A percentile compares a stretch with the other conserved stretches of the same genome.
Conservation (phyloP, 2,797 vertebrate species). For the Adrianichthys oophorus region DNA sequence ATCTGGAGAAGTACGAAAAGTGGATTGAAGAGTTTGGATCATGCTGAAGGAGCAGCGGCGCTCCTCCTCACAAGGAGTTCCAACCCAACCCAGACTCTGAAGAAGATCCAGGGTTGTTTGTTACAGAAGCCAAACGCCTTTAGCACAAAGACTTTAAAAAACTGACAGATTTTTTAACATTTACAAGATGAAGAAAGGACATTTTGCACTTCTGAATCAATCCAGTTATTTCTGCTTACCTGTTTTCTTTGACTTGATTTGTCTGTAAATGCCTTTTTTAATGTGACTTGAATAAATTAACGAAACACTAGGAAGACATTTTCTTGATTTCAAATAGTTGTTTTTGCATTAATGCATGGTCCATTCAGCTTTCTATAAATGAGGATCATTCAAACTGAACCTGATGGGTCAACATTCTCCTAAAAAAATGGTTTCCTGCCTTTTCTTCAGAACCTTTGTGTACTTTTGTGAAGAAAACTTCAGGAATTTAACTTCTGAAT, state of each 20-base stretch:
- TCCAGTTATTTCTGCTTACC: neutral
- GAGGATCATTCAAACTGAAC: neutral
- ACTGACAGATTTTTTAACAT: too few species aligned
- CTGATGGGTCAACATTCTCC: too few species aligned
- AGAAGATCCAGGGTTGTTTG: too few species aligned
- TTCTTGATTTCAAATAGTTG: slow-evolving; percentile 35
- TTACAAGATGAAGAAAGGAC: too few species aligned
- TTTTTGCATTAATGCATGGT: too few species aligned
- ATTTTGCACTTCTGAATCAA: neutral
- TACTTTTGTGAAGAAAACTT: too few species aligned
- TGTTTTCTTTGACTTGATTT: slow-evolving; percentile 31
- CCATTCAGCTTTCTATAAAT: neutral
- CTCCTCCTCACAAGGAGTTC: neutral
- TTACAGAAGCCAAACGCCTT: too few species aligned
- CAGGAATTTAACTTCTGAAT: too few species aligned
- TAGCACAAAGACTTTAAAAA: too few species aligned
- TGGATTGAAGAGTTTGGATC: slow-evolving; percentile 99
- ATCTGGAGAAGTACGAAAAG: slow-evolving; percentile 96
- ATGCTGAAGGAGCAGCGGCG: slow-evolving; percentile 74
- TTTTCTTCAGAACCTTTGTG: too few species aligned
- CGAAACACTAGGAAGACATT: slow-evolving; percentile 32
- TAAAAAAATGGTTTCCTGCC: too few species aligned
- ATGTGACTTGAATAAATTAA: slow-evolving; percentile 26
- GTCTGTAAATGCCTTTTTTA: slow-evolving; percentile 11
- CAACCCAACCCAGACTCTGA: too few species aligned